A percentile compares a stretch with the other conserved stretches of the same genome.
These are phyloP conservation scores for Tachycineta bicolor DNA, from an alignment of 2,113 vertebrate species.

Conservation along the genomic window DNA sequence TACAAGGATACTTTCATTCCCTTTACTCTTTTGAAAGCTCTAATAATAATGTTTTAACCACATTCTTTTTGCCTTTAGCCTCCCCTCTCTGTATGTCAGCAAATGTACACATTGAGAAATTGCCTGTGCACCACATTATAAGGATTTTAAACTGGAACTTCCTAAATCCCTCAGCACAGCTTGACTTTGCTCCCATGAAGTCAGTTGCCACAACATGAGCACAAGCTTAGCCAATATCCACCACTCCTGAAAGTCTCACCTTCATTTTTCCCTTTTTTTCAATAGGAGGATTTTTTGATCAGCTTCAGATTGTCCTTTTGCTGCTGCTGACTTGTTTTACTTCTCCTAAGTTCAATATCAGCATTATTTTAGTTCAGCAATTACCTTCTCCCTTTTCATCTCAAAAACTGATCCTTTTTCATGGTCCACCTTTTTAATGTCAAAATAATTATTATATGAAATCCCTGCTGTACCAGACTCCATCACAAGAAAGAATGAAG, in stretches of 20 bases:
- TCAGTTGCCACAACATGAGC: neutral
- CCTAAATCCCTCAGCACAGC: neutral
- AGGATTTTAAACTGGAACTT: conserved; percentile 1
- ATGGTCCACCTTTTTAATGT: neutral
- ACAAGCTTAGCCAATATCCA: neutral
- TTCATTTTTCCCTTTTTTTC: neutral
- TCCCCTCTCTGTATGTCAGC: neutral
- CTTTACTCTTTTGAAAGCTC: neutral
- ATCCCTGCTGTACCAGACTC: neutral
- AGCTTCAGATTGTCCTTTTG: neutral
- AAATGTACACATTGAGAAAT: neutral
- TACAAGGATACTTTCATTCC: neutral
- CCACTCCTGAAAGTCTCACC: neutral
- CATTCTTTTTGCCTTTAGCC: neutral
- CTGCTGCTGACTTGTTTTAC: neutral
- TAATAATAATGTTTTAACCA: neutral
- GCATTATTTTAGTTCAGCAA: neutral
- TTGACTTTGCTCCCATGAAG: neutral
- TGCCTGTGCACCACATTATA: neutral
- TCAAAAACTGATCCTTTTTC: neutral
- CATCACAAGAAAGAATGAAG: neutral
- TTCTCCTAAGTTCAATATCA: neutral
- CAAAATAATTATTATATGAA: neutral
- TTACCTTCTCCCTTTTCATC: neutral
- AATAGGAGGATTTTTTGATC: neutral